Percentiles rank a stretch among this genome's conserved stretches.
Evolutionary conservation across 2,888 invertebrate species (phyloP).

Genomic region (Polymixis flavicincta): DNA sequence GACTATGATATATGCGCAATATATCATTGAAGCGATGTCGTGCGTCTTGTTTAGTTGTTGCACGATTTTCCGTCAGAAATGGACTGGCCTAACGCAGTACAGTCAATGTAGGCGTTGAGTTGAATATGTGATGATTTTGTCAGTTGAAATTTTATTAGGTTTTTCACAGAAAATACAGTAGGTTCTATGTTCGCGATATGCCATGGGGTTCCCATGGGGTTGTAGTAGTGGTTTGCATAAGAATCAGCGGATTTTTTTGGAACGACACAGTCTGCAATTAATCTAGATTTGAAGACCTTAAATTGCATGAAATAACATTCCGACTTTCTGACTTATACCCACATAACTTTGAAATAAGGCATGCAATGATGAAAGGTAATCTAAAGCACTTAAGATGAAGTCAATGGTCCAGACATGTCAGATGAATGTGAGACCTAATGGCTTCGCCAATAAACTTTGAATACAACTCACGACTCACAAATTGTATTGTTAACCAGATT

Average conservation of each 20-base stretch:
- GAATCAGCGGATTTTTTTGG: not conserved
- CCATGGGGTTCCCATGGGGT: not conserved
- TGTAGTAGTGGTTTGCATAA: not conserved
- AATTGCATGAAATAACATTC: conserved; percentile 1
- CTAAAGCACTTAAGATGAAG: conserved; percentile 26
- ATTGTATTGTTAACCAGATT: conserved; percentile 19
- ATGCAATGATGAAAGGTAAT: conserved; percentile 18
- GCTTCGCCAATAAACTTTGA: conserved; percentile 16
- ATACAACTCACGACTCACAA: conserved; percentile 4
- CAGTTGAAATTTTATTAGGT: not conserved
- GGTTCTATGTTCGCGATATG: no score
- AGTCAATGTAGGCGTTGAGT: not conserved
- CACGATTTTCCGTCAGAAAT: conserved; percentile 47
- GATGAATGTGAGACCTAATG: conserved; percentile 28
- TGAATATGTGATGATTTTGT: not conserved
- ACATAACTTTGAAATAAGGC: conserved; percentile 14
- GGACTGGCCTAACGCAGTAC: conserved; percentile 18
- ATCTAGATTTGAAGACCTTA: not conserved
- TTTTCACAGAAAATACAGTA: not conserved
- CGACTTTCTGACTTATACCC: not conserved
- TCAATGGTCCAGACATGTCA: conserved; percentile 32
- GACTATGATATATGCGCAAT: conserved; percentile 57
- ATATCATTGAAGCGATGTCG: conserved; percentile 14
- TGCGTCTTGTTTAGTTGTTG: conserved; percentile 42
- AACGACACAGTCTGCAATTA: not conserved